Evolutionary conservation across 2,113 vertebrate genomes (phyloP), one percentile per base, ranked within the genome.

Genomic region (Takifugu flavidus): DNA sequence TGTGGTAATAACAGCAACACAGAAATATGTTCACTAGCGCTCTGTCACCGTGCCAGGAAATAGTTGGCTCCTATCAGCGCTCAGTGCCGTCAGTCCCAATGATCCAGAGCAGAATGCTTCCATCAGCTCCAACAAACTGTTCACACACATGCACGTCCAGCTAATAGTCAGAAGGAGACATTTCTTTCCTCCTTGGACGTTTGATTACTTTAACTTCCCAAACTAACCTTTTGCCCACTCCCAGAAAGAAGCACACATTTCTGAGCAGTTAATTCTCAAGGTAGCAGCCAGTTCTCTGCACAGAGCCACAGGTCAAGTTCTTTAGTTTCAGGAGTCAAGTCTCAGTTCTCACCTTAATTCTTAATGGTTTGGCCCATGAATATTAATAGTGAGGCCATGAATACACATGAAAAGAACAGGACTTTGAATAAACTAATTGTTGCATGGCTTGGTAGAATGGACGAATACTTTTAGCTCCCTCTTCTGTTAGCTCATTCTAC

Each of bases 311-410:
- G 77, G 82, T 86, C 81, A 81, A 77, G 62, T 73, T 85, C 69
- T 75, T 85, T 49, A 72, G 81, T 82, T 86, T 82, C 84, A 68
- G 44, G 62, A 82, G 73, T 80, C 82, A 80, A 81, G 81, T 81
- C 79, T 82, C 82, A 71, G 62, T 71, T 84, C 78, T 61, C 63
- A 5, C 28, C 53, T 84, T 84, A 83, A 85, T 84, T 86, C 60
- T 81, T 88, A 85, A 86, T 85, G 72, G 61, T 27, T n/a, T 27
- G 45, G 58, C 11, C 39, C 3, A 83, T 87, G 56, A 84, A 81
- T 85, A 86, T 82, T 85, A 54, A 85, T 84, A 72, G 29, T 42
- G 45, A 58, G 50, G 74, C 72, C 72, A 72, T 67, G 74, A 65
- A 12, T 73, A 78, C 71, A 62, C 66, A 47, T 65, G 65, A 83